Conservation (phyloP, 2,888 invertebrate genomes). For the Bhutanitis thaidina region DNA sequence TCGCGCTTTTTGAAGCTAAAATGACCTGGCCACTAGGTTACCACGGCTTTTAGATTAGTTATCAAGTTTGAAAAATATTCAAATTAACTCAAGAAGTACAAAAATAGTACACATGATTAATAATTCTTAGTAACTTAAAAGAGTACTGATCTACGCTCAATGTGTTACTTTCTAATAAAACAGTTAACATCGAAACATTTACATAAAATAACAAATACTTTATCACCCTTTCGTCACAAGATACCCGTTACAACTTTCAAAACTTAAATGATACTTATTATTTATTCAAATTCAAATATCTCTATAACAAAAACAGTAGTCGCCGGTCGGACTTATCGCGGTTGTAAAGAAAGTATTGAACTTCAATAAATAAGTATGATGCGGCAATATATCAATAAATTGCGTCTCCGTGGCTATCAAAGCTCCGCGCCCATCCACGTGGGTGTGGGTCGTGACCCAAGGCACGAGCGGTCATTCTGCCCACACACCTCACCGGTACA, state of each 20-base stretch:
- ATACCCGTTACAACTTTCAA: slow-evolving; percentile 1
- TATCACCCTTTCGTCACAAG: neutral
- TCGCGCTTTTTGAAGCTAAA: too few relatives aligned
- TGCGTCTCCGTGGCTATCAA: slow-evolving; percentile 39
- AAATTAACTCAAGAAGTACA: too few relatives aligned
- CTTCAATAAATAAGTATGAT: slow-evolving; percentile 53
- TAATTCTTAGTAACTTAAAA: too few relatives aligned
- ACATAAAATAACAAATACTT: too few relatives aligned
- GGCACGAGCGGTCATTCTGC: slow-evolving; percentile 37
- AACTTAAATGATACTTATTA: slow-evolving; percentile 4
- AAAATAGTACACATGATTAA: too few relatives aligned
- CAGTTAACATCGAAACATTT: too few relatives aligned
- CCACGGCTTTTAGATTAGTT: too few relatives aligned
- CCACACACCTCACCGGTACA: slow-evolving; percentile 15
- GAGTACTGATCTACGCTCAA: too few relatives aligned
- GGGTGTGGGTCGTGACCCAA: slow-evolving; percentile 58
- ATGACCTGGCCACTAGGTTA: too few relatives aligned
- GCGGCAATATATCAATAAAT: slow-evolving; percentile 51
- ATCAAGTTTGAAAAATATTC: too few relatives aligned
- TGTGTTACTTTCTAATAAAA: too few relatives aligned
- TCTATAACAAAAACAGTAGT: slow-evolving; percentile 34
- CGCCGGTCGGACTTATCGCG: slow-evolving; percentile 34
- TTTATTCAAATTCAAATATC: slow-evolving; percentile 13
- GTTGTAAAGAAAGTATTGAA: slow-evolving; percentile 44
- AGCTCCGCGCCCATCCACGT: slow-evolving; percentile 40